A percentile compares a stretch with the other conserved stretches of the same genome.
These are phyloP conservation scores for Teleogryllus occipitalis DNA, from an alignment of 1,140 invertebrate species.

Conservation along the genomic window DNA sequence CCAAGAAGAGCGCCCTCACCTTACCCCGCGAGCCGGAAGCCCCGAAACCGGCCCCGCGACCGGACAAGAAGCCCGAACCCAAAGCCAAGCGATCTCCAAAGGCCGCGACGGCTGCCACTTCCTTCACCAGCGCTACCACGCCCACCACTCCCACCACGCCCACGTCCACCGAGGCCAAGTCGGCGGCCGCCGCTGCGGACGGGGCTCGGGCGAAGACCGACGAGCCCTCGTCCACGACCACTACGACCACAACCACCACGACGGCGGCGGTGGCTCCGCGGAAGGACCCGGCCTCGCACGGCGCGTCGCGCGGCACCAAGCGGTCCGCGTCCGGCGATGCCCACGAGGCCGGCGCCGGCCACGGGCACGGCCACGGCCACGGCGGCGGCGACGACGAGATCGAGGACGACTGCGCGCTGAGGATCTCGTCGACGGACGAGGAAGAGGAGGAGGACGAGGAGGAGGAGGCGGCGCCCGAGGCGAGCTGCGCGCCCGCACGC, in stretches of 20 bases:
- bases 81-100: no score
- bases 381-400: conserved; percentile 17
- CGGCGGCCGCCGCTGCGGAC: neutral
- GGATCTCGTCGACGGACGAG: neutral
- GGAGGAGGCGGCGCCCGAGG: conserved; percentile 17
- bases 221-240: neutral
- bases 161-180: neutral
- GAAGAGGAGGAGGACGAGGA: conserved; percentile 17
- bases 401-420: conserved; percentile 9
- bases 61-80: neutral
- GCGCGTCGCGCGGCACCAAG: neutral
- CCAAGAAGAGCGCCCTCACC: no score
- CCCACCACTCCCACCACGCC: neutral
- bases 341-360: neutral
- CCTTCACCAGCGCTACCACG: neutral
- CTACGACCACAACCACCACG: neutral
- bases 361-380: neutral
- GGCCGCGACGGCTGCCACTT: neutral
- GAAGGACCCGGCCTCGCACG: neutral
- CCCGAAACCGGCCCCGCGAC: neutral
- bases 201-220: conserved; percentile 1
- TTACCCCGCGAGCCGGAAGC: no score
- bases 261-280: neutral
- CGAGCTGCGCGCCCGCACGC: neutral
- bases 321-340: neutral